Evolutionary conservation across 1,140 invertebrate species (phyloP).

Genomic region (Leucophenga varia): DNA sequence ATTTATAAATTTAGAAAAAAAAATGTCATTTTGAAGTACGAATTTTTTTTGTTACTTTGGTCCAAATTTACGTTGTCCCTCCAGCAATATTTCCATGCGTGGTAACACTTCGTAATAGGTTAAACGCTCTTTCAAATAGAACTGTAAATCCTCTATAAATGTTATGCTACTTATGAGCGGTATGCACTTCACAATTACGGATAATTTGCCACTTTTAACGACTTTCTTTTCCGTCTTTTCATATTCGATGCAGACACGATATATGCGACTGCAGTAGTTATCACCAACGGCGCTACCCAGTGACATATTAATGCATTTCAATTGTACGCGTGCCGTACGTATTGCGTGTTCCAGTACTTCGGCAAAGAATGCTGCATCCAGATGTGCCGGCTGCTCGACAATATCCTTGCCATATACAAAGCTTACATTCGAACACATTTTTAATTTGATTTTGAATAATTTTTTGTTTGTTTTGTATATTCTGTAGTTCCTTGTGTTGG

Average conservation of each 20-base stretch:
- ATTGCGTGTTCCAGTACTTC: constrained; percentile 42
- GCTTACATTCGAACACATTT: constrained; percentile 35
- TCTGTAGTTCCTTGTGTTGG: too few species aligned
- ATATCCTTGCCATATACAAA: constrained; percentile 36
- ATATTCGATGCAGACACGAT: constrained; percentile 26
- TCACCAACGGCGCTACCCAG: constrained; percentile 45
- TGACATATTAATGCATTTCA: constrained; percentile 20
- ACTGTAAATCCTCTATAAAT: constrained; percentile 37
- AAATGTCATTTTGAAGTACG: background rate
- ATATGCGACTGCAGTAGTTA: constrained; percentile 47
- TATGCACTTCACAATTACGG: constrained; percentile 42
- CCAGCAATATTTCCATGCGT: constrained; percentile 33
- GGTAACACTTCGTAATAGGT: constrained; percentile 39
- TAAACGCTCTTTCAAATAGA: constrained; percentile 43
- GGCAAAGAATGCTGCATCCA: constrained; percentile 37
- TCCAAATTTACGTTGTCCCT: constrained; percentile 32
- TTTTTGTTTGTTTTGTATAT: constrained; percentile 1
- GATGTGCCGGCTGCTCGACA: constrained; percentile 24
- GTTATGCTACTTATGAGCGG: constrained; percentile 26
- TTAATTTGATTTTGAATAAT: too few species aligned
- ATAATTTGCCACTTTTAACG: constrained; percentile 12
- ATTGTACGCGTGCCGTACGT: constrained; percentile 16
- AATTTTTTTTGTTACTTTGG: constrained; percentile 27
- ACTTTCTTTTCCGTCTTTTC: background rate
- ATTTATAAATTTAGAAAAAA: background rate